Conservation (phyloP, 2,797 vertebrate genomes). For the Sparidentex hasta region DNA sequence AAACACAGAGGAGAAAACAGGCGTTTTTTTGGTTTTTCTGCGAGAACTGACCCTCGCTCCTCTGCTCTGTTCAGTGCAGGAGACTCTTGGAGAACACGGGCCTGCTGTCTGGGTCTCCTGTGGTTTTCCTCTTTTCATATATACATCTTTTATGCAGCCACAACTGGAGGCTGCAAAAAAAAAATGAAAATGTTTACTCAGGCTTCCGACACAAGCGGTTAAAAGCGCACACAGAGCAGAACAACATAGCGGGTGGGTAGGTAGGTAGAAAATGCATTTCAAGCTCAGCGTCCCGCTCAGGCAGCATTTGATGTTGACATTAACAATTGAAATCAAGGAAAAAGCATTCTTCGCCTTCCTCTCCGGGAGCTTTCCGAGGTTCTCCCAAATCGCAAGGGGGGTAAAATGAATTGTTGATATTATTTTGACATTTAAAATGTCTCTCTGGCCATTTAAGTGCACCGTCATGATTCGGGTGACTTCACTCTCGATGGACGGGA, state of each 20-base stretch:
- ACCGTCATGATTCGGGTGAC: conserved; percentile 1
- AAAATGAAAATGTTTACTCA: conserved; percentile 9
- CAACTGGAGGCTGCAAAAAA: background rate
- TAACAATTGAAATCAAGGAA: conserved; percentile 12
- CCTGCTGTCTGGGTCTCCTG: background rate
- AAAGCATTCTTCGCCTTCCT: background rate
- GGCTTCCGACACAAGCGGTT: background rate
- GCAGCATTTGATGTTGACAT: conserved; percentile 18
- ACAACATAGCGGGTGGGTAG: background rate
- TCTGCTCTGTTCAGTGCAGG: background rate
- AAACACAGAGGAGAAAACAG: background rate
- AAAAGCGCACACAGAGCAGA: conserved; percentile 1
- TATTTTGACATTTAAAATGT: conserved; percentile 22
- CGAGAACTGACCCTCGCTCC: background rate
- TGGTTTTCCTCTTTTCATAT: conserved; percentile 18
- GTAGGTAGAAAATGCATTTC: conserved; percentile 1
- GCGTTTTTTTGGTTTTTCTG: background rate
- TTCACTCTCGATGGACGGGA: conserved; percentile 6
- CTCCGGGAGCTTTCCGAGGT: background rate
- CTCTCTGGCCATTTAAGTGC: background rate
- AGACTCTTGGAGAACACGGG: background rate
- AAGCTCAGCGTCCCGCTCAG: background rate
- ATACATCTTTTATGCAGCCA: background rate
- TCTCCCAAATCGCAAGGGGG: background rate
- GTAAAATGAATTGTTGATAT: conserved; percentile 13